Evolutionary conservation across 2,797 vertebrate genomes (phyloP).

Genomic region (Sphenodon punctatus): DNA sequence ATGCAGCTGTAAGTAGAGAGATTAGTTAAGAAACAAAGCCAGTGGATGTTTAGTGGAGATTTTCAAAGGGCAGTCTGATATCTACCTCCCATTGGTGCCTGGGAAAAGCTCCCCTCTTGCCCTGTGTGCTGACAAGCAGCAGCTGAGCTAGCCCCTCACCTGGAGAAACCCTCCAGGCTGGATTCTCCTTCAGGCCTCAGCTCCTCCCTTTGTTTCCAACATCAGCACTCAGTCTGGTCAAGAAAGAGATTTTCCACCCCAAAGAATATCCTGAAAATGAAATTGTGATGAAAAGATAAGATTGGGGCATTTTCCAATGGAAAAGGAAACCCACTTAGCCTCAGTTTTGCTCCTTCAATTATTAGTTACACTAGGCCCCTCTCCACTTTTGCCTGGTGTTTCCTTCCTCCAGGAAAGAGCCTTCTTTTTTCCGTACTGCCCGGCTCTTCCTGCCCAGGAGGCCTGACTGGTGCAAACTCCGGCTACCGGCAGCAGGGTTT

Average conservation of each 20-base stretch:
- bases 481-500: background rate
- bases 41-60: background rate
- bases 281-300: background rate
- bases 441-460: too few relatives aligned
- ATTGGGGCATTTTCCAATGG: background rate
- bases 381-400: background rate
- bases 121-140: background rate
- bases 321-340: background rate
- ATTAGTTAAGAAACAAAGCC: background rate
- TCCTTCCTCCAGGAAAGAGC: too few relatives aligned
- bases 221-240: background rate
- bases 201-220: background rate
- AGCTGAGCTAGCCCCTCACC: background rate
- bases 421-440: too few relatives aligned
- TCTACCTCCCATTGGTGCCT: background rate
- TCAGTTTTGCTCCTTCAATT: background rate
- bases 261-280: too few relatives aligned
- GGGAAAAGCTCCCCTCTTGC: background rate
- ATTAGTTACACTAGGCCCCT: background rate
- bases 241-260: background rate
- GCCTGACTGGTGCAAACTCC: too few relatives aligned
- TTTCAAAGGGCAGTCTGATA: background rate
- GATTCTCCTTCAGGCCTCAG: background rate
- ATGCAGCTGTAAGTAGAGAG: background rate
- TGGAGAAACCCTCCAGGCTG: too few relatives aligned